Evolutionary conservation across 64 coral and sea anemone species (phyloP), one percentile per base, ranked within the genome.

Genomic region (Montipora foliosa): DNA sequence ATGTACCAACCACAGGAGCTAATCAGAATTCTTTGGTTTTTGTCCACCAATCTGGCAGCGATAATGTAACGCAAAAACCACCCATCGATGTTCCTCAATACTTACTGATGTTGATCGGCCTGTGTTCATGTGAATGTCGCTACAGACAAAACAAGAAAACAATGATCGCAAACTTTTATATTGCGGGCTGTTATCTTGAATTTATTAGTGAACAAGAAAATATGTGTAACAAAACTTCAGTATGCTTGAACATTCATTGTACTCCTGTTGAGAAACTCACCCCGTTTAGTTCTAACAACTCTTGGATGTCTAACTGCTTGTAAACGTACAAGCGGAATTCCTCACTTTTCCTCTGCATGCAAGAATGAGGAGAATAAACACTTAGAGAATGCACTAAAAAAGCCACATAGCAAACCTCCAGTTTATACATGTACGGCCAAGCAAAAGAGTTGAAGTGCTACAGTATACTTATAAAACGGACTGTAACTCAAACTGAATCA

Each of bases 301-400:
- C 94, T 7, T 80, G 83, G 13, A 98, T 74, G 49, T 98, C 90
- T 9, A 98, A 94, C 64, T 98, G 96, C 25, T 93, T 82, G 77
- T 98, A 94, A 52, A 99, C 98, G 75, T 96, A 94, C 24, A 96
- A 67, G 25, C 98, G 80, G 89, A 96, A 99, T 75, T 99, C 95
- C 80, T 99, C 95, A 68, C 89, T 87, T 67, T 99, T 92, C 89
- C 75, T 93, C 98, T 99, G 80, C 37, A 37, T 37, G 37, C 53
- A 79, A 49, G 20, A 52, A 61, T 13, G 2, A 82, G 4, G 74
- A 60, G 21, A 61, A 61, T 67, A 70, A 37, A 78, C 12, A 8
- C 0, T 37, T 22, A 14, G 11, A 50, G 8, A 68, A 37, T 47
- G 2, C 44, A 69, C 15, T 0, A 87, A 1, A 1, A 17, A 57